These are phyloP conservation scores for Smittia aterrima DNA, from an alignment of 2,888 invertebrate species.

Conservation along the genomic window DNA sequence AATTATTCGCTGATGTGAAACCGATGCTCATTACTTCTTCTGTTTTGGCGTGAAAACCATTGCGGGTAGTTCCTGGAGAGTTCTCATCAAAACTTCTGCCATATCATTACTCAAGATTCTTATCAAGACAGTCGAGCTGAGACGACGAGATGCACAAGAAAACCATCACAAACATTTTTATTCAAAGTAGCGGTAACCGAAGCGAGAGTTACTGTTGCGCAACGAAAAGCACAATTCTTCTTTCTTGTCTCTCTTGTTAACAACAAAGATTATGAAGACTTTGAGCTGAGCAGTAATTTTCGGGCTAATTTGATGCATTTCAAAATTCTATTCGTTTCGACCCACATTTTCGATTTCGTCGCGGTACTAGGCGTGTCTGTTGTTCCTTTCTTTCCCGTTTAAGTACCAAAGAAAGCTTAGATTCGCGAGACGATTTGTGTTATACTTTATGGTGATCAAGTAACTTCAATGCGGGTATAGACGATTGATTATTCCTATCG, in stretches of 20 bases:
- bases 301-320: slow-evolving; percentile 39
- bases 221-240: slow-evolving; percentile 33
- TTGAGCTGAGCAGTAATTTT: not conserved
- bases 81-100: too few relatives aligned
- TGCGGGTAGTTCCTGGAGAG: too few relatives aligned
- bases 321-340: not conserved
- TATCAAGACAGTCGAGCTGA: too few relatives aligned
- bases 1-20: slow-evolving; percentile 4
- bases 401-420: not conserved
- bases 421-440: not conserved
- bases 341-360: slow-evolving; percentile 35
- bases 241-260: not conserved
- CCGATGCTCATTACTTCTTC: not conserved
- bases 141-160: not conserved
- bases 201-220: slow-evolving; percentile 25
- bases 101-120: too few relatives aligned
- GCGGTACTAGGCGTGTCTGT: not conserved
- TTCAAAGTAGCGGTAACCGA: slow-evolving; percentile 26
- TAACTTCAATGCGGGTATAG: not conserved
- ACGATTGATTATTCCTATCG: too few relatives aligned
- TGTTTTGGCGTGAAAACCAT: not conserved
- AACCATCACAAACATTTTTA: slow-evolving; percentile 13
- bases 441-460: not conserved
- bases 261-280: not conserved
- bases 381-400: not conserved